Evolutionary conservation across 2,113 vertebrate species (phyloP).

Genomic region (Ivindomyrus marchei): DNA sequence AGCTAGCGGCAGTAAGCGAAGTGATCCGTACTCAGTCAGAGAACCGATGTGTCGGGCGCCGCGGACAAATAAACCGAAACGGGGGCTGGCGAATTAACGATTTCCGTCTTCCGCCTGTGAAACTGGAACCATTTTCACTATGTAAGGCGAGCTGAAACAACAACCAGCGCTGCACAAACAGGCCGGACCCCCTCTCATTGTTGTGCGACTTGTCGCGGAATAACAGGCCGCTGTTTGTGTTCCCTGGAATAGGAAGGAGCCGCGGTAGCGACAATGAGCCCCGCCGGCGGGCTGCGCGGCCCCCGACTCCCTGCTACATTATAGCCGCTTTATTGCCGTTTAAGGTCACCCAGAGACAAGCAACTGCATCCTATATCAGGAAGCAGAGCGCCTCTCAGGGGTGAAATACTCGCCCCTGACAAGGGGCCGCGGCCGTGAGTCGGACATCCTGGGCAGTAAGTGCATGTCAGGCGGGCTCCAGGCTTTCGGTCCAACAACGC

Average conservation of each 20-base stretch:
- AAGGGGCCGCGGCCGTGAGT: slow-evolving; percentile 55
- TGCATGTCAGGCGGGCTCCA: slow-evolving; percentile 65
- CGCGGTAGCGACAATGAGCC: slow-evolving; percentile 23
- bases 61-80: background rate
- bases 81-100: slow-evolving; percentile 4
- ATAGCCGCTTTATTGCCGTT: slow-evolving; percentile 78
- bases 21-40: background rate
- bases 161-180: slow-evolving; percentile 28
- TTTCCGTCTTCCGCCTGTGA: slow-evolving; percentile 11
- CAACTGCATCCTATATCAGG: slow-evolving; percentile 88
- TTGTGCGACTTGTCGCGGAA: slow-evolving; percentile 27
- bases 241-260: slow-evolving; percentile 28
- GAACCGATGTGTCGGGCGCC: background rate
- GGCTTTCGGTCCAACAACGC: slow-evolving; percentile 60
- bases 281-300: slow-evolving; percentile 20
- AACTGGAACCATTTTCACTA: slow-evolving; percentile 15
- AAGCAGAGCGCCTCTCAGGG: slow-evolving; percentile 67
- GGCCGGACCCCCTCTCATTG: slow-evolving; percentile 27
- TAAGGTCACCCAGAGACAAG: slow-evolving; percentile 78
- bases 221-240: slow-evolving; percentile 35
- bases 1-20: background rate
- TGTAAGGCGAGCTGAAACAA: slow-evolving; percentile 28
- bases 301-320: slow-evolving; percentile 61
- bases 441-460: slow-evolving; percentile 77
- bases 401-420: slow-evolving; percentile 74